These are phyloP conservation scores for Labeo rohita DNA, from an alignment of 2,113 vertebrate species.

Conservation along the genomic window DNA sequence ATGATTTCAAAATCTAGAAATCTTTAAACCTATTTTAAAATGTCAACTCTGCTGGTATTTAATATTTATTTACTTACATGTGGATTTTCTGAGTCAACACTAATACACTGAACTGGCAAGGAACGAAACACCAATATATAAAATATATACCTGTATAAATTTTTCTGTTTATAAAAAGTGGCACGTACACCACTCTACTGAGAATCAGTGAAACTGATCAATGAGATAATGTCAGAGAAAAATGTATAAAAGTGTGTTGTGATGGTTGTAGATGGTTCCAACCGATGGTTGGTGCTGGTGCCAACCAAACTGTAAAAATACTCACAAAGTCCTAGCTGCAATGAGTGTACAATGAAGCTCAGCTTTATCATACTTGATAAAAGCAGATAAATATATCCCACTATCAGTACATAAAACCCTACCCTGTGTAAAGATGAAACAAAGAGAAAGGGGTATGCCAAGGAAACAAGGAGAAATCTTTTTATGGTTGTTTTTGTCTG, in stretches of 20 bases:
- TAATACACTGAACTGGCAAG: constrained; percentile 30
- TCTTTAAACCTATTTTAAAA: constrained; percentile 16
- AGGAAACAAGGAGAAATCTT: neutral
- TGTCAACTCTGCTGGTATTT: constrained; percentile 29
- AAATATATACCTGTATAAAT: constrained; percentile 24
- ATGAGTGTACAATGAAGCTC: neutral
- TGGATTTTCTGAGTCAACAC: neutral
- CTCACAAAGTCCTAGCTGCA: constrained; percentile 18
- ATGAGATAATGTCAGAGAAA: neutral
- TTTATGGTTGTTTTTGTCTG: neutral
- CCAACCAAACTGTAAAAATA: constrained; percentile 27
- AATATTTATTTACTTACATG: neutral
- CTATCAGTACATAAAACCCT: neutral
- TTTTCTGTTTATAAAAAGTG: constrained; percentile 32
- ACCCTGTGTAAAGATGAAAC: too few relatives aligned
- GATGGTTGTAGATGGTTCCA: constrained; percentile 15
- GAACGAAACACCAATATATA: constrained; percentile 39
- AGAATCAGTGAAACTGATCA: constrained; percentile 5
- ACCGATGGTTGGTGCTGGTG: neutral
- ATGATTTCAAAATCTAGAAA: constrained; percentile 9
- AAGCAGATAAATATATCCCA: constrained; percentile 12
- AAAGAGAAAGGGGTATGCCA: neutral
- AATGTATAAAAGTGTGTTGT: constrained; percentile 19
- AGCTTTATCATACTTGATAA: constrained; percentile 26
- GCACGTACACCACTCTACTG: constrained; percentile 8